phyloP scores from a whole-genome alignment of 2,888 invertebrate genomes.

The Rugalucina vietnamica region DNA sequence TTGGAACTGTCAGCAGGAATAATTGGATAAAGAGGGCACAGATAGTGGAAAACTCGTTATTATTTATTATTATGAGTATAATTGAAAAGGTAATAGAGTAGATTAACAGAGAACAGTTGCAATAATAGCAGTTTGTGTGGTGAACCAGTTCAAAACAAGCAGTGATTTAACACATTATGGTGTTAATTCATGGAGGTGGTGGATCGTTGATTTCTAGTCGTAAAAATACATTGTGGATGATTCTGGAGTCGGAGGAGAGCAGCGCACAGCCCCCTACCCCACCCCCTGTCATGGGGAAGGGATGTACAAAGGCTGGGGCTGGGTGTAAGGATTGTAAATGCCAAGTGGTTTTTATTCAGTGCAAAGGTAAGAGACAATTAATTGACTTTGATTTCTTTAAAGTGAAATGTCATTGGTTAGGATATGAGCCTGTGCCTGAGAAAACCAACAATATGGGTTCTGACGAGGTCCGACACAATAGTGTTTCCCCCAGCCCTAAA shows the following conservation, averaged over 20 bases:
- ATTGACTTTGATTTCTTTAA: no score
- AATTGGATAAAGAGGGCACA: not conserved
- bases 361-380: conserved; percentile 65
- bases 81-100: not conserved
- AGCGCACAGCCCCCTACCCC: conserved; percentile 55
- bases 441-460: no score
- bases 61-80: not conserved
- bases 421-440: no score
- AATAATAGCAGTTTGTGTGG: not conserved
- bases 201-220: conserved; percentile 49
- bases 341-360: conserved; percentile 65
- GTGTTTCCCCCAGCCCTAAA: no score
- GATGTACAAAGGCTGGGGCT: conserved; percentile 52
- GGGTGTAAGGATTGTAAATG: conserved; percentile 64
- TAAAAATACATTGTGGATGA: conserved; percentile 64
- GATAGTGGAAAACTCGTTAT: conserved; percentile 4
- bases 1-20: not conserved
- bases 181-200: conserved; percentile 58
- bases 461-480: no score
- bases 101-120: not conserved
- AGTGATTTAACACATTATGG: conserved; percentile 43
- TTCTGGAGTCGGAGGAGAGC: conserved; percentile 59
- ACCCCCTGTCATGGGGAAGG: conserved; percentile 27
- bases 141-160: not conserved
- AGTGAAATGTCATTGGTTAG: no score